phyloP scores from a whole-genome alignment of 1,140 invertebrate species.

The Apis laboriosa region DNA sequence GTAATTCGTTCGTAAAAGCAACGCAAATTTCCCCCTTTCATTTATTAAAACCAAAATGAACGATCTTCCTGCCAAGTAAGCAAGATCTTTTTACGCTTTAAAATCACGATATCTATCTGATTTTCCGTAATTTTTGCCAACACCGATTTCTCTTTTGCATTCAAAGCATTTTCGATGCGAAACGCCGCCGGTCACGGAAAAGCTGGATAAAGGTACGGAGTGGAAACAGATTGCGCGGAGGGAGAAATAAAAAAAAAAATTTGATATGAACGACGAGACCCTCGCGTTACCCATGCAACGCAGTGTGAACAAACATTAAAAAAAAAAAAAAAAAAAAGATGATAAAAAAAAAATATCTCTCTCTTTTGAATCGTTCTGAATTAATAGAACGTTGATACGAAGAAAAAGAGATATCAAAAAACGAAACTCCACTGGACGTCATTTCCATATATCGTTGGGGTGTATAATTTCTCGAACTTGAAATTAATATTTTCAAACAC shows the following conservation, averaged over 20 bases:
- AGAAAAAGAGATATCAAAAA: no score
- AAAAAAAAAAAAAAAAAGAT: background rate
- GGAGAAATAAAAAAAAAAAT: background rate
- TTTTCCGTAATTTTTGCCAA: slow-evolving; percentile 1
- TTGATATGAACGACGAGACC: background rate
- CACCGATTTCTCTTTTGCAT: background rate
- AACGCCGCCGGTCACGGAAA: background rate
- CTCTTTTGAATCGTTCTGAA: background rate
- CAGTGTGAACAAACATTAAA: background rate
- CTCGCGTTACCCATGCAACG: background rate
- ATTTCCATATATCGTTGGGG: no score
- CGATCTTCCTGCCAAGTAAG: background rate
- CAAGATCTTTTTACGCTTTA: background rate
- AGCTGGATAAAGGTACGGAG: background rate
- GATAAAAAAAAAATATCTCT: no score
- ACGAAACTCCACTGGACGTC: no score
- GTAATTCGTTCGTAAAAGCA: background rate
- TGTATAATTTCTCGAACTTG: background rate
- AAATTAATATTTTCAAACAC: slow-evolving; percentile 16
- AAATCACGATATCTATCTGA: background rate
- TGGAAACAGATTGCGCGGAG: background rate
- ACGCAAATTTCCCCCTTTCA: background rate
- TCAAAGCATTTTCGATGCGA: background rate
- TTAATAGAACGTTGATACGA: background rate
- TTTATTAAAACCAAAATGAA: slow-evolving; percentile 7